Conservation (phyloP, 2,888 invertebrate genomes). For the Acrocyrtus sp. region DNA sequence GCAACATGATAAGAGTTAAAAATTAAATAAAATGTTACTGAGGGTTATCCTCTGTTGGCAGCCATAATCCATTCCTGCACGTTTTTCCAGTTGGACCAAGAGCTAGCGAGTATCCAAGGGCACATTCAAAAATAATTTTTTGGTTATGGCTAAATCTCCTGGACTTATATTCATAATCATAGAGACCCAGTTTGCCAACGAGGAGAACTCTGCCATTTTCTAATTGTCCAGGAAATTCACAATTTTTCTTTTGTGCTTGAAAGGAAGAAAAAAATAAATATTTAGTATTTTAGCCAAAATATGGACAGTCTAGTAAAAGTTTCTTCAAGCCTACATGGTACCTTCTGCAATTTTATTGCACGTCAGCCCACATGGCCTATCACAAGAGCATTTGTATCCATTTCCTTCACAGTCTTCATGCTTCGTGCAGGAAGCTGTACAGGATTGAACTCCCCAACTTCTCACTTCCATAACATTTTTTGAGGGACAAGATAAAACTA, state of each 20-base stretch:
- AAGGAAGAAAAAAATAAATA: too few relatives aligned
- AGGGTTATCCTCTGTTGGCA: slow-evolving; percentile 82
- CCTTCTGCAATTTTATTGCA: slow-evolving; percentile 78
- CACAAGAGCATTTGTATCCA: slow-evolving; percentile 96
- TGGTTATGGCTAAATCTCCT: slow-evolving; percentile 89
- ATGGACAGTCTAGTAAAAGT: too few relatives aligned
- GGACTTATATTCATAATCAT: slow-evolving; percentile 94
- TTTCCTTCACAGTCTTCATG: slow-evolving; percentile 92
- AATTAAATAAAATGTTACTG: slow-evolving; percentile 60
- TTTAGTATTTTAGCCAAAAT: too few relatives aligned
- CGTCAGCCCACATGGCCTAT: slow-evolving; percentile 81
- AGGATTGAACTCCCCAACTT: slow-evolving; percentile 25
- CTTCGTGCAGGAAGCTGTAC: slow-evolving; percentile 74
- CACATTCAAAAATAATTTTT: slow-evolving; percentile 95
- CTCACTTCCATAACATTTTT: slow-evolving; percentile 18
- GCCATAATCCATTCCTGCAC: slow-evolving; percentile 94
- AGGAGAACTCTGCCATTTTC: slow-evolving; percentile 94
- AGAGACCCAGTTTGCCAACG: slow-evolving; percentile 95
- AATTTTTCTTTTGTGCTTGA: slow-evolving; percentile 71
- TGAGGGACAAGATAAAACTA: slow-evolving; percentile 8
- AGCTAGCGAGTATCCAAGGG: slow-evolving; percentile 86
- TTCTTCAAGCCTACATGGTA: too few relatives aligned
- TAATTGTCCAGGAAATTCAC: slow-evolving; percentile 91
- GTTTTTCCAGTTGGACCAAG: slow-evolving; percentile 94
- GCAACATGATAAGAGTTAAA: too few relatives aligned